Evolutionary conservation across 2,888 invertebrate species (phyloP).

Genomic region (Nowickia ferox): DNA sequence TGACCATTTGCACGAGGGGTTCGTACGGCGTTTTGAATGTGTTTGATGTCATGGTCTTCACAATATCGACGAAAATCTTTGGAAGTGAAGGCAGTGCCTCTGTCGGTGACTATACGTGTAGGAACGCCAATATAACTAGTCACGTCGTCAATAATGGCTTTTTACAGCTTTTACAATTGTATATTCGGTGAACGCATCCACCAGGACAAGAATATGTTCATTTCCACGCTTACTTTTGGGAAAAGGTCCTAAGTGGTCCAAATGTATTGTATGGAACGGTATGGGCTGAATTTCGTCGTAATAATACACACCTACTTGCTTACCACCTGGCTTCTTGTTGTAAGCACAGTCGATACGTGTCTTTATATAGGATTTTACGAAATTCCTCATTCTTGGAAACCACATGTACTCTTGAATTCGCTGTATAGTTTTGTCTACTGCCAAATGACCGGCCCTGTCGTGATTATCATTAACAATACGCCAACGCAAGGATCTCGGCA

Average conservation of each 20-base stretch:
- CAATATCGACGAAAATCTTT: not conserved
- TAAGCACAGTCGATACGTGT: not conserved
- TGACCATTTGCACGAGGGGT: not conserved
- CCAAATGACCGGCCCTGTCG: not conserved
- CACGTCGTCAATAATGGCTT: not conserved
- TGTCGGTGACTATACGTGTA: not conserved
- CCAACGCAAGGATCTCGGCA: not conserved
- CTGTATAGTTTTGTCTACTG: not conserved
- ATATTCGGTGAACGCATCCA: not conserved
- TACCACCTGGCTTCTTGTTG: not conserved
- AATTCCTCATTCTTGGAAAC: not conserved
- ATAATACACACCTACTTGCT: not conserved
- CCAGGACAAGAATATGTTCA: not conserved
- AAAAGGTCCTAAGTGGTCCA: not conserved
- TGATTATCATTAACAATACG: not conserved
- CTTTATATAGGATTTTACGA: not conserved
- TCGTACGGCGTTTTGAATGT: not conserved
- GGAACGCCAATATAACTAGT: not conserved
- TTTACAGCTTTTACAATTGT: not conserved
- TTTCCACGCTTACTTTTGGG: not conserved
- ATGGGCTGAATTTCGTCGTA: not conserved
- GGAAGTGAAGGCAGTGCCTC: not conserved
- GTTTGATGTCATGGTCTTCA: not conserved
- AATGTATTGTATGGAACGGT: not conserved
- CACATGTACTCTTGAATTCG: not conserved